Conservation (phyloP, 2,797 vertebrate genomes). For the Lacerta bilineata region DNA sequence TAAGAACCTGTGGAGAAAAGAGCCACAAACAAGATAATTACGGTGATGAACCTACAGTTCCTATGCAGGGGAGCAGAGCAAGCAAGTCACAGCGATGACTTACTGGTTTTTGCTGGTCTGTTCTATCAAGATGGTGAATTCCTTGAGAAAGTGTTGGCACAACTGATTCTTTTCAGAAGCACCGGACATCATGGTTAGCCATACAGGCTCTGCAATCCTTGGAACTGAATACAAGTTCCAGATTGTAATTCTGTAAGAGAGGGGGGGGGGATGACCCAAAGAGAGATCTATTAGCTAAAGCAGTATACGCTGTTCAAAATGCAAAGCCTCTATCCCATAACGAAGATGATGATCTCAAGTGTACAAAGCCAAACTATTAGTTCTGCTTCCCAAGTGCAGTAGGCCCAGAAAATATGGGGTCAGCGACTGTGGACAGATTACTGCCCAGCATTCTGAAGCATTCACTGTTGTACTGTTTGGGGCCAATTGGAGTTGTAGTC, state of each 20-base stretch:
- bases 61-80: neutral
- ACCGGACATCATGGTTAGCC: slow-evolving; percentile 90
- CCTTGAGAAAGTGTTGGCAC: slow-evolving; percentile 87
- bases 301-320: neutral
- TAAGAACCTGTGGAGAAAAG: slow-evolving; percentile 82
- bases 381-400: neutral
- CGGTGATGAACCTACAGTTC: neutral
- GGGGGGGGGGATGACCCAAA: slow-evolving; percentile 23
- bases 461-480: neutral
- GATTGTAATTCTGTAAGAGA: slow-evolving; percentile 81
- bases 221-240: slow-evolving; percentile 90
- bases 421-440: too few species aligned
- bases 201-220: slow-evolving; percentile 87
- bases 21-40: neutral
- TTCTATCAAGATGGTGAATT: slow-evolving; percentile 85
- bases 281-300: slow-evolving; percentile 39
- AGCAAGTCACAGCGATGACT: slow-evolving; percentile 57
- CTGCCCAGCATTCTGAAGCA: neutral
- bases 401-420: neutral
- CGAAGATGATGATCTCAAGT: neutral
- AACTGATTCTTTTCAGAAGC: slow-evolving; percentile 84
- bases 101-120: slow-evolving; percentile 90
- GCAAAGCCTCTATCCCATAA: neutral
- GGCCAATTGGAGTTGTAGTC: neutral
- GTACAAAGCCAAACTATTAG: neutral